Evolutionary conservation across 2,888 invertebrate genomes (phyloP).

Genomic region (Callosobruchus maculatus): DNA sequence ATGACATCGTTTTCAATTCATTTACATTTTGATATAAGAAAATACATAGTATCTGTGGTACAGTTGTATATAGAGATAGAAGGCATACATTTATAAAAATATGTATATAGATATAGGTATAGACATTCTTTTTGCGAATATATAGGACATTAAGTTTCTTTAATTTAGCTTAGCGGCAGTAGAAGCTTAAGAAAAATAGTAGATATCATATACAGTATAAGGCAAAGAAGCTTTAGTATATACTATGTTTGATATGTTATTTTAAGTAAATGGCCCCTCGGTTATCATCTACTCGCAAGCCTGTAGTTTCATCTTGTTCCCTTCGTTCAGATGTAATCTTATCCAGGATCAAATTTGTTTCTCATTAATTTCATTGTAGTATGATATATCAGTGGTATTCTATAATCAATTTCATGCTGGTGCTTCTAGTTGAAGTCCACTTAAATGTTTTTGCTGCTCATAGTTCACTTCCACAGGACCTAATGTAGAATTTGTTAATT

Average conservation of each 20-base stretch:
- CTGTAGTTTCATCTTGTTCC: not conserved
- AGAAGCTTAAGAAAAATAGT: not conserved
- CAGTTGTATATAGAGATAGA: slow-evolving; percentile 1
- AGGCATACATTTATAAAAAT: slow-evolving; percentile 17
- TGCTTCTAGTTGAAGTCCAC: not conserved
- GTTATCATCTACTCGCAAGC: slow-evolving; percentile 12
- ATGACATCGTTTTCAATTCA: not conserved
- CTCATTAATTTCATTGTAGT: slow-evolving; percentile 34
- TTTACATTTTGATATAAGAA: not conserved
- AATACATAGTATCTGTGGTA: not conserved
- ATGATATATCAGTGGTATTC: not conserved
- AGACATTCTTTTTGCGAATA: slow-evolving; percentile 13
- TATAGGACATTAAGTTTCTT: slow-evolving; percentile 6
- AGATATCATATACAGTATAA: not conserved
- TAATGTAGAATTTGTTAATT: not conserved
- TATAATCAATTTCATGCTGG: not conserved
- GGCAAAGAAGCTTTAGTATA: slow-evolving; percentile 20
- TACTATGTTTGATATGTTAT: slow-evolving; percentile 6
- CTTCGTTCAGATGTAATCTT: slow-evolving; percentile 18
- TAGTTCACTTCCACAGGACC: not conserved
- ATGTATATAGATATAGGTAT: slow-evolving; percentile 8
- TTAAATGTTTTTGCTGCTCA: not conserved
- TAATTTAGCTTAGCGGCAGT: not conserved
- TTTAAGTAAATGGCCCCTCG: slow-evolving; percentile 27
- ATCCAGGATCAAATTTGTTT: slow-evolving; percentile 44